Conservation (phyloP, 2,888 invertebrate species). For the Brachyptera putata region DNA sequence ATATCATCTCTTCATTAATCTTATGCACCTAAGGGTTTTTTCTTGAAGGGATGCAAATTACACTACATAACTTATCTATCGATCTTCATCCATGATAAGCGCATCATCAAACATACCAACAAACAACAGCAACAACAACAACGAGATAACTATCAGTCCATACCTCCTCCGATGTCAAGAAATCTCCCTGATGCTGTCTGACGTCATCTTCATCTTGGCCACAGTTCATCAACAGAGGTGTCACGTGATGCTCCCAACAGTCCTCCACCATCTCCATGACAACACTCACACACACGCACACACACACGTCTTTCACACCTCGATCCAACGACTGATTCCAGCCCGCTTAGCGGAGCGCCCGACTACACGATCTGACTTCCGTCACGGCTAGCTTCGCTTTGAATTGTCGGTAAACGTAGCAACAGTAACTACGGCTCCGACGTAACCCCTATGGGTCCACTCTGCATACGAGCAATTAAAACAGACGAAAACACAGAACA, state of each 20-base stretch:
- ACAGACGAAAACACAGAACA: too few species aligned
- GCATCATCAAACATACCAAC: too few species aligned
- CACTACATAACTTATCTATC: too few species aligned
- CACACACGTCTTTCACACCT: neutral
- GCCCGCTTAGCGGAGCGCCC: neutral
- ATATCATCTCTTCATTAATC: too few species aligned
- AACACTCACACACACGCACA: neutral
- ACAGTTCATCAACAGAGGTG: slow-evolving; percentile 46
- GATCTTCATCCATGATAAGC: too few species aligned
- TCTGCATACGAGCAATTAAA: slow-evolving; percentile 43
- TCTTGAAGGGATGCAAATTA: too few species aligned
- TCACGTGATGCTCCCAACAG: slow-evolving; percentile 56
- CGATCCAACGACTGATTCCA: too few species aligned
- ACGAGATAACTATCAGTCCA: too few species aligned
- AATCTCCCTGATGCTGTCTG: neutral
- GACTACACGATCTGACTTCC: slow-evolving; percentile 17
- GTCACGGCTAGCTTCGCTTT: slow-evolving; percentile 14
- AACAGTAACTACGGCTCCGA: neutral
- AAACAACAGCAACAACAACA: too few species aligned
- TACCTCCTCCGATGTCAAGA: slow-evolving; percentile 26
- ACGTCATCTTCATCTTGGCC: slow-evolving; percentile 50
- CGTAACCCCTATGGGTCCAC: slow-evolving; percentile 35
- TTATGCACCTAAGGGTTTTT: too few species aligned
- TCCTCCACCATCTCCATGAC: slow-evolving; percentile 33
- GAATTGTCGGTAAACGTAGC: slow-evolving; percentile 2